Evolutionary conservation across 2,888 invertebrate species (phyloP), one percentile per base, ranked within the genome.

Genomic region (Drosophila siamana): DNA sequence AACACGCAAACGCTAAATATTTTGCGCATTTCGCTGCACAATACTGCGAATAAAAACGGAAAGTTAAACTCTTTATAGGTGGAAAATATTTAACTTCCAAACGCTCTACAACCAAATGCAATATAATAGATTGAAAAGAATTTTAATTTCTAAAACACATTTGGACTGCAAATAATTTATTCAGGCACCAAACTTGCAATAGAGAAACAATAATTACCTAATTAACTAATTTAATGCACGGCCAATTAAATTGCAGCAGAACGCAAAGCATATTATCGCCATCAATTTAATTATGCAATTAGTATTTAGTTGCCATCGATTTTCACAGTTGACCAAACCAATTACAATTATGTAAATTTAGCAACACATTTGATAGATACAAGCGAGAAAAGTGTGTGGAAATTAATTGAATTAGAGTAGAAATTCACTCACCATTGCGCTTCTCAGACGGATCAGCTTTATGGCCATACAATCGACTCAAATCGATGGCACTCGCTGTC

Each of bases 381-480:
- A 19, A 30, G 9, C 8, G n/a, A 13, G 6, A 13, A n/a, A 28
- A 28, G 28, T 28, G 9, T 1, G 19, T 33, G 6, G 33, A 6
- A 15, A 1, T 5, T 1, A 46, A 15, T 16, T 38, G 2, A 40
- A 30, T 19, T 26, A 8, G 26, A 9, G 9, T 7, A 1, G n/a
- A 7, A 6, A 3, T 46, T 9, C 4, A 90, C 92, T 92, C 91
- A 92, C 92, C 92, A 75, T 88, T 89, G 22, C 92, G 86, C 67
- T 92, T 92, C 71, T 92, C 92, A 57, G 92, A 77, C 69, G 91
- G 90, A 69, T 90, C 91, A 38, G 89, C 91, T 88, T 94, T 93
- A 91, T 96, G 96, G 15, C 96, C 96, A 89, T 97, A 97, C 62
- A 97, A 94, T 74, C 95, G 94, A 92, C 95, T 96, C 84, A 97